Base-by-base conservation (phyloP, 2,888 invertebrate species). In the Pachycephus smyrnensis region DNA sequence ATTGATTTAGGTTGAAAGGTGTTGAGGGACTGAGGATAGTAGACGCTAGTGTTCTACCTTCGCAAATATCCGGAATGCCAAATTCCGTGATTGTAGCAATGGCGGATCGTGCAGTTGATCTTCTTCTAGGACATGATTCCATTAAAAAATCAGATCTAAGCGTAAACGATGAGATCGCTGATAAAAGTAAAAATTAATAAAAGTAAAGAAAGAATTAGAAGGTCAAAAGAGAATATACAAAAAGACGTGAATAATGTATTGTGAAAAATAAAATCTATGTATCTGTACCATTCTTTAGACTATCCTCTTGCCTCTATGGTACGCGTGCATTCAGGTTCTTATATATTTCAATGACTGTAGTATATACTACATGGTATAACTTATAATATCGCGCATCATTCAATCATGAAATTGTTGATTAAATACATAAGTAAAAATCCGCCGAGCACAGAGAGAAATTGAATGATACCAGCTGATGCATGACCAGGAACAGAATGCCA, bases 41-140 rank as follows among this genome's bases (percentile, higher is more conserved):
- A 82, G 97, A 98, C 90, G 96, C 96, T 4, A 97, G 97, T 86
- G 93, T 97, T 1, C 92, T 97, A 84, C 97, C 97, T 0, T 93
- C 94, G 0, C 95, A 97, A 0, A 92, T 96, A 35, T 96, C 96
- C 1, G 94, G 97, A 3, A 96, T 95, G 86, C 95, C 97, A 0
- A 95, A 96, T 89, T 94, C 95, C 0, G 93, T 94, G 9, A 89
- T 96, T 9, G 91, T 94, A 1, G 94, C 94, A 1, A 93, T 96
- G 89, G 95, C 96, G 0, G 94, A 95, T 85, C 93, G 92, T 83
- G 94, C 95, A 0, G 94, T 94, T 0, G 93, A 95, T 75, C 88
- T 95, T 73, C 94, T 95, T 77, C 73, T 77, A 12, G 76, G 30
- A 1, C 0, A 11, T 11, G 31, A 15, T 2, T 33, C 30, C 71